Conservation (phyloP, 2,888 invertebrate species). For the Coleophora flavipennella region DNA sequence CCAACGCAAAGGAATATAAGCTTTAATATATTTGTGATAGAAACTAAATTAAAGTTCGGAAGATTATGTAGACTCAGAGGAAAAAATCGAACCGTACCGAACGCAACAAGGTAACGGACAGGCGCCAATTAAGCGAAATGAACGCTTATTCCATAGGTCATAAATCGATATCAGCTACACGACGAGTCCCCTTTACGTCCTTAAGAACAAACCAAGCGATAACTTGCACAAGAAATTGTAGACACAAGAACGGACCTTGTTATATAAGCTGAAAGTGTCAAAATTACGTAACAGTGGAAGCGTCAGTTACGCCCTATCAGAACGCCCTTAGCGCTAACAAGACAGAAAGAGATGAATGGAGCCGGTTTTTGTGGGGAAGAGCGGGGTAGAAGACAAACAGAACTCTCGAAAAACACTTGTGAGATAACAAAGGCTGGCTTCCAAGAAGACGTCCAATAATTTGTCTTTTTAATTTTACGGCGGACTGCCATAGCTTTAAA, state of each 20-base stretch:
- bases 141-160: slow-evolving; percentile 58
- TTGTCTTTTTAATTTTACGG: slow-evolving; percentile 73
- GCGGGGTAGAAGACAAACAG: slow-evolving; percentile 54
- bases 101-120: slow-evolving; percentile 52
- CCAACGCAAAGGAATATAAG: slow-evolving; percentile 32
- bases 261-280: slow-evolving; percentile 66
- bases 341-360: slow-evolving; percentile 55
- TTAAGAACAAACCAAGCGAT: slow-evolving; percentile 52
- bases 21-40: slow-evolving; percentile 29
- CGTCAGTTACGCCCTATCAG: slow-evolving; percentile 66
- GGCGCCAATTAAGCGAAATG: slow-evolving; percentile 65
- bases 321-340: slow-evolving; percentile 63
- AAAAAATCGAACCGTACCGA: slow-evolving; percentile 48
- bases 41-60: slow-evolving; percentile 35
- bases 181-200: slow-evolving; percentile 55
- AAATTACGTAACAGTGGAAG: slow-evolving; percentile 65
- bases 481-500: slow-evolving; percentile 67
- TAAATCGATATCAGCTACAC: slow-evolving; percentile 64
- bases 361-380: slow-evolving; percentile 36
- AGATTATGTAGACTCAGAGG: slow-evolving; percentile 27
- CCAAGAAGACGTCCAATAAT: slow-evolving; percentile 72
- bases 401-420: slow-evolving; percentile 72
- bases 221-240: slow-evolving; percentile 39
- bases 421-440: slow-evolving; percentile 70
- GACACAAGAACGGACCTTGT: slow-evolving; percentile 65